Percentiles rank a stretch among this genome's conserved stretches.
Evolutionary conservation across 2,797 vertebrate species (phyloP).

Genomic region (Chiloscyllium punctatum): DNA sequence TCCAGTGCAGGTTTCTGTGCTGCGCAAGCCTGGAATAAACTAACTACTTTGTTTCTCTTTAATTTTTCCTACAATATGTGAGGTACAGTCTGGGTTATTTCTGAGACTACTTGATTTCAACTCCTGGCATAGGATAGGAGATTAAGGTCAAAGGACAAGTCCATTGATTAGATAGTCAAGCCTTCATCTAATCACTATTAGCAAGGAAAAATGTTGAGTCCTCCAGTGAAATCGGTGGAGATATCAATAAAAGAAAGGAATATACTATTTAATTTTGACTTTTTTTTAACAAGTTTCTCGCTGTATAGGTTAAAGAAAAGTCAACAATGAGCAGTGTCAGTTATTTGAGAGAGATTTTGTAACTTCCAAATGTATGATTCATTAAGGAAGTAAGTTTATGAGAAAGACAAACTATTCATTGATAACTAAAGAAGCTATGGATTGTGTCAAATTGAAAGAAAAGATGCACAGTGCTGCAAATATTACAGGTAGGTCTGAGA

Average conservation of each 20-base stretch:
- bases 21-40: background rate
- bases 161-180: background rate
- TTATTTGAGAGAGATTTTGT: too few relatives aligned
- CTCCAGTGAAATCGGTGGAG: background rate
- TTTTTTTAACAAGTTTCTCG: background rate
- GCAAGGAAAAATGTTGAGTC: background rate
- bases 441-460: too few relatives aligned
- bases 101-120: background rate
- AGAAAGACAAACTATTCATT: too few relatives aligned
- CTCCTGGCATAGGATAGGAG: background rate
- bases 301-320: too few relatives aligned
- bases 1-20: background rate
- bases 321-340: too few relatives aligned
- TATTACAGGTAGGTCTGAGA: too few relatives aligned
- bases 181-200: background rate
- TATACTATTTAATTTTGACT: background rate
- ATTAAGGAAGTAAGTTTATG: too few relatives aligned
- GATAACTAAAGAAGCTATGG: too few relatives aligned
- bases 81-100: background rate
- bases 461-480: too few relatives aligned
- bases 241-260: background rate
- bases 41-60: background rate
- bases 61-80: background rate
- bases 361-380: too few relatives aligned
- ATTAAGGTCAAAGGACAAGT: background rate